Evolutionary conservation across 2,113 vertebrate species (phyloP), one percentile per base, ranked within the genome.

Genomic region (Chaenogobius annularis): DNA sequence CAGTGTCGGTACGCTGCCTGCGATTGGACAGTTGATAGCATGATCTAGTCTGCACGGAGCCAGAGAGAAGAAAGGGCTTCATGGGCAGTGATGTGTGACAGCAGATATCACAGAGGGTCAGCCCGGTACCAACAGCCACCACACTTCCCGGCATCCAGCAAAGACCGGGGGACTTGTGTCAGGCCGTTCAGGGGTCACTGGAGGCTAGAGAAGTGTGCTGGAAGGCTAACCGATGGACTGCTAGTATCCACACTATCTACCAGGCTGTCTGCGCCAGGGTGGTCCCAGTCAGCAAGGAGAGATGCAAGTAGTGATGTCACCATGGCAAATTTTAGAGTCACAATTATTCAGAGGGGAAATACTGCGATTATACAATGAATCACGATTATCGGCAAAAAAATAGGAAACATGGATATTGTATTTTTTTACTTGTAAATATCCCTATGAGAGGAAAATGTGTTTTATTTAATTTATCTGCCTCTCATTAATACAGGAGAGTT

Each of bases 71-170:
- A 87, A 85, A 89, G 88, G 77, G 86, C 88, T 85, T 88, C 84
- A 67, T 72, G 87, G 80, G 83, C 85, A 87, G 77, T 84, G 88
- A 90, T 89, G 88, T 89, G 85, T 93, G 88, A 91, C 87, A 76
- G 82, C 72, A 89, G 92, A 92, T 90, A 92, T 86, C 80, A 88
- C 86, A 89, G 88, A 79, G 83, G 91, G 92, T 92, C 91, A 91
- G 82, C 79, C n/a, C 87, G 56, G 80, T 82, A 79, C 87, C 84
- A 87, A 80, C 87, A 87, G 81, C 84, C 74, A 89, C 82, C 79
- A 90, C 91, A 91, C 90, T 88, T 90, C 81, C 82, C 78, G 83
- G 89, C 85, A 81, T 85, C 87, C 82, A 80, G 44, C 71, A 70
- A 10, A 80, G 83, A 79, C 85, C 80, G 70, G n/a, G 61, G 75